phyloP scores from a whole-genome alignment of 2,797 vertebrate genomes.

The Enteromius mattozi region DNA sequence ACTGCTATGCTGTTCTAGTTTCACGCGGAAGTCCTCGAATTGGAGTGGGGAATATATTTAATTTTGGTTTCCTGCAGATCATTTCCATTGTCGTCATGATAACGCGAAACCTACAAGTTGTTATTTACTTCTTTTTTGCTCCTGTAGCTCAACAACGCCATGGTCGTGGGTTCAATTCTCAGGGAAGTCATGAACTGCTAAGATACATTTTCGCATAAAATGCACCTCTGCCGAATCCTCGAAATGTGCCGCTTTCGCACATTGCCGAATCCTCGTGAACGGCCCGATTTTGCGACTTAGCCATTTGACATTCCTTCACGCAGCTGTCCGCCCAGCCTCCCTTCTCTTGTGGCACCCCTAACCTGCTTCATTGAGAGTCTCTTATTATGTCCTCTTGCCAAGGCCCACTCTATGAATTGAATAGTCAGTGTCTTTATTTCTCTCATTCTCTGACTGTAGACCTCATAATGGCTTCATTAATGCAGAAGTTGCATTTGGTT shows the following conservation, averaged over 20 bases:
- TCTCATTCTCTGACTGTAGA: constrained; percentile 65
- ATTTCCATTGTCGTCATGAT: background rate
- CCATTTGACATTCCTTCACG: constrained; percentile 51
- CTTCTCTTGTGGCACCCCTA: constrained; percentile 51
- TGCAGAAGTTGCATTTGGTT: constrained; percentile 73
- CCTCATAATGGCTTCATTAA: constrained; percentile 78
- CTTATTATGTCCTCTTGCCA: constrained; percentile 66
- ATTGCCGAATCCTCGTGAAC: constrained; percentile 17
- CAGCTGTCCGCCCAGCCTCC: constrained; percentile 36
- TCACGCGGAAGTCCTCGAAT: constrained; percentile 7
- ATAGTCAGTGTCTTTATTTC: constrained; percentile 68
- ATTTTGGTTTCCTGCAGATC: background rate
- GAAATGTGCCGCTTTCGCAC: background rate
- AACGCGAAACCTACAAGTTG: background rate
- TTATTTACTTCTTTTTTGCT: background rate
- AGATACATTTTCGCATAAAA: constrained; percentile 14
- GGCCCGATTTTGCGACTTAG: constrained; percentile 20
- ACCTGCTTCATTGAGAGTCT: constrained; percentile 63
- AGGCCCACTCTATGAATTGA: constrained; percentile 76
- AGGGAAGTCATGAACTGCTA: background rate
- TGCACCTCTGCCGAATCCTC: background rate
- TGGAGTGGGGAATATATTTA: background rate
- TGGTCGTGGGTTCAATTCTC: background rate
- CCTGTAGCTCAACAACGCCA: background rate
- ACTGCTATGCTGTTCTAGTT: constrained; percentile 23